Conservation (phyloP, 2,888 invertebrate genomes). For the Drosophila emarginata region DNA sequence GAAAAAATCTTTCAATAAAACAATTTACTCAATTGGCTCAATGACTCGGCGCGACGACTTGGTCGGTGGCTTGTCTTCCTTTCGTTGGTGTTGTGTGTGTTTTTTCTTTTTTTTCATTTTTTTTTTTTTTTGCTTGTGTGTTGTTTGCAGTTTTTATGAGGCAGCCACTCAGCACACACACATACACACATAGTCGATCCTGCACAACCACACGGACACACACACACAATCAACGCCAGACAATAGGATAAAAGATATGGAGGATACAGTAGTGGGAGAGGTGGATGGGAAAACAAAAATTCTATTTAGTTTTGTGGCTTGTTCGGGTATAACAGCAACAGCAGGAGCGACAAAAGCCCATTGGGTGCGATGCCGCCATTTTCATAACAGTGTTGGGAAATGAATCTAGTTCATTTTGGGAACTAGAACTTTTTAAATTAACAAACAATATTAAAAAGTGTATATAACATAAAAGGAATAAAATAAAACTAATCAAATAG, state of each 20-base stretch:
- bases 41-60: conserved; percentile 72
- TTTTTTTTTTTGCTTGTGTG: no score
- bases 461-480: no score
- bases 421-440: no score
- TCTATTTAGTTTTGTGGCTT: conserved; percentile 74
- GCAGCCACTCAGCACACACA: conserved; percentile 23
- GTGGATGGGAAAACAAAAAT: conserved; percentile 33
- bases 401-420: background rate
- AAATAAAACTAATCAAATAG: no score
- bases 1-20: conserved; percentile 77
- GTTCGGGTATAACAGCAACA: conserved; percentile 48
- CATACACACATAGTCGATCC: background rate
- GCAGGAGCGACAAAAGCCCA: conserved; percentile 37
- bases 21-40: conserved; percentile 80
- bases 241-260: conserved; percentile 22
- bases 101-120: background rate
- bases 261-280: background rate
- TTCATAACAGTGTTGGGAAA: conserved; percentile 3
- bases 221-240: conserved; percentile 35
- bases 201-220: background rate
- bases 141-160: conserved; percentile 53
- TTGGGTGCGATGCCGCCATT: conserved; percentile 25
- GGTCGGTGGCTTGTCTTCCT: conserved; percentile 20
- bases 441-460: no score
- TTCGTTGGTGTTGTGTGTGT: conserved; percentile 3